A percentile compares a stretch with the other conserved stretches of the same genome.
Conservation (phyloP, 2,888 invertebrate genomes). For the Drosophila kuntzei region DNA sequence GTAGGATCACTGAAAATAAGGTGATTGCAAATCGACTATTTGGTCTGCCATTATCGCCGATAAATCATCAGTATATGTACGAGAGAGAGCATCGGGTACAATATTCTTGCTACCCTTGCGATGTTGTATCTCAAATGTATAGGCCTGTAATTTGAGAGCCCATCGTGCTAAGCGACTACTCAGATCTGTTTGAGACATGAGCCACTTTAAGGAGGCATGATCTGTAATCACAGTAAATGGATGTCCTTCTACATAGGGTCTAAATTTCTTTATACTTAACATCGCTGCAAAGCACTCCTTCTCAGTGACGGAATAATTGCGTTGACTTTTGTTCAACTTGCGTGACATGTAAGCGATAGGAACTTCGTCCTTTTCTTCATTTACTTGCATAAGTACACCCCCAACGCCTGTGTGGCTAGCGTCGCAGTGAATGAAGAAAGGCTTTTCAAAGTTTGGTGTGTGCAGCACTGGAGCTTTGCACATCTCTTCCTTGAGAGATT, state of each 20-base stretch:
- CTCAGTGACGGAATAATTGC: constrained; percentile 1
- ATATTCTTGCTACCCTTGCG: not conserved
- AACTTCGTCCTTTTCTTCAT: not conserved
- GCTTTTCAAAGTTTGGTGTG: constrained; percentile 7
- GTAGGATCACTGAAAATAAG: not conserved
- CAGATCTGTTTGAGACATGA: constrained; percentile 24
- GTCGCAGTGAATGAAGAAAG: constrained; percentile 3
- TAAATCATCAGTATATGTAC: not conserved
- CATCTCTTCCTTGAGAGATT: not conserved
- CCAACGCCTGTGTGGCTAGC: constrained; percentile 12
- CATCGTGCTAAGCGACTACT: not conserved
- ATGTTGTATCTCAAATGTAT: not conserved
- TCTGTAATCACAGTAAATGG: constrained; percentile 14
- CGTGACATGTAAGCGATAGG: not conserved
- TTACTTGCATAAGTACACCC: constrained; percentile 2
- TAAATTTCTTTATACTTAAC: constrained; percentile 13
- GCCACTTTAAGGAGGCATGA: constrained; percentile 26
- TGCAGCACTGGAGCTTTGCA: not conserved
- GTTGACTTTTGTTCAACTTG: not conserved
- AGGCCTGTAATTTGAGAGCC: not conserved
- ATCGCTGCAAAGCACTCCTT: constrained; percentile 9
- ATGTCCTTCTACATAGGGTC: constrained; percentile 19
- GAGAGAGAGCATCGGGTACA: not conserved
- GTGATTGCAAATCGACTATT: no score
- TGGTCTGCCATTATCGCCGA: no score